phyloP scores from a whole-genome alignment of 2,113 vertebrate species.

The Trichomycterus rosablanca region DNA sequence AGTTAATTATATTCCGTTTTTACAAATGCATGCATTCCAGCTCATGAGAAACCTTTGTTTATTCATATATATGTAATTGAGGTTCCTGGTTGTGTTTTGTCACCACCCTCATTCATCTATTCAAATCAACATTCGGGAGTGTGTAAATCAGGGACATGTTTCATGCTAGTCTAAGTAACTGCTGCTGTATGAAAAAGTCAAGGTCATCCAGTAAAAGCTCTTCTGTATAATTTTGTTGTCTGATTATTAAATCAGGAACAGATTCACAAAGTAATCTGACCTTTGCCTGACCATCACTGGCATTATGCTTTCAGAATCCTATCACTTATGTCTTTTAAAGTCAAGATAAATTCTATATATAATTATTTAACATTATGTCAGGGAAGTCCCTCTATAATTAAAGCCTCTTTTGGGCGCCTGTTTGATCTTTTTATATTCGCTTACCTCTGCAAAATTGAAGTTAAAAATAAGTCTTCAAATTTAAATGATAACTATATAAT shows the following conservation, averaged over 20 bases:
- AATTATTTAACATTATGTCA: conserved; percentile 14
- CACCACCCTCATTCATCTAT: conserved; percentile 7
- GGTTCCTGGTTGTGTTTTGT: not conserved
- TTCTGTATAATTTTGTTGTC: not conserved
- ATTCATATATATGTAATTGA: conserved; percentile 5
- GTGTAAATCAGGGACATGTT: not conserved
- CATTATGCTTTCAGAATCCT: conserved; percentile 18
- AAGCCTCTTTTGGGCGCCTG: conserved; percentile 1
- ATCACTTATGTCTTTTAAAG: not conserved
- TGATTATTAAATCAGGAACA: conserved; percentile 9
- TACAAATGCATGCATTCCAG: too few relatives aligned
- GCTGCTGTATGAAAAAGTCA: not conserved
- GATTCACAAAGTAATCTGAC: conserved; percentile 8
- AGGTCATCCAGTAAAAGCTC: not conserved
- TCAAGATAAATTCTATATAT: conserved; percentile 5
- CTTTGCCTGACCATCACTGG: conserved; percentile 12
- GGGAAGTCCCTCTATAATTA: not conserved
- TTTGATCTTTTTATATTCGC: conserved; percentile 25
- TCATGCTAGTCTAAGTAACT: not conserved
- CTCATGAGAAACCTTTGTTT: not conserved
- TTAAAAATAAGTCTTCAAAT: not conserved
- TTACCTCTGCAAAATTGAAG: conserved; percentile 12
- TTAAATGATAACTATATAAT: conserved; percentile 13
- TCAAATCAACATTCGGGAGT: conserved; percentile 4
- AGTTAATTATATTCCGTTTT: not conserved